Evolutionary conservation across 2,797 vertebrate species (phyloP), one percentile per base, ranked within the genome.

Genomic region (Bryconaethiops microstoma): DNA sequence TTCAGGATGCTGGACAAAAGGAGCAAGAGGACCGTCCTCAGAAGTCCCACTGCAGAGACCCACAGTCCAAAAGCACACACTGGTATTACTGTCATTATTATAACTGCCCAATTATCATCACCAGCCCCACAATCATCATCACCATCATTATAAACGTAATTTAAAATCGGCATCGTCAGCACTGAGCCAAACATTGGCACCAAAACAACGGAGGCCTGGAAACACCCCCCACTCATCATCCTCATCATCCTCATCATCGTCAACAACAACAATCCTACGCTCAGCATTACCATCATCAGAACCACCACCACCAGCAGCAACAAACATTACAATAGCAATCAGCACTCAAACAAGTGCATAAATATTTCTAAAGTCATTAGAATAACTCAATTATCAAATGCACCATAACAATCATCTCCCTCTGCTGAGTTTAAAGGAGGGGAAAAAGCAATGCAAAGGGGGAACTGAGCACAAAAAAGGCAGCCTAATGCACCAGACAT

Each of bases 401-500:
- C 63, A 68, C 45, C 39, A 59, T 55, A 48, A 75, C 57, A 63
- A 62, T 79, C 75, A 76, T 78, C 68, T 81, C 45, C 45, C 21
- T 76, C 55, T 84, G 52, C 48, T 72, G 70, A 55, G 55, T 74
- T 50, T 54, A 67, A 69, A 72, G 68, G 29, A 76, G 76, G 40
- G 77, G 29, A 57, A 73, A 67, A 54, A 65, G 48, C 60, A 60
- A 81, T 57, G 50, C 70, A 55, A 13, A 74, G 64, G 64, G 63
- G 17, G 21, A 69, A 23, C 35, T 9, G 48, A 73, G 64, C 55
- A 63, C 63, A 76, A 29, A 76, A 42, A 75, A 77, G 57, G 63
- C 52, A 0, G 69, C 45, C 75, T 79, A 83, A 85, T 85, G 78
- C 60, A 72, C 69, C 63, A 64, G 54, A 80, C 50, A 59, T 50